Evolutionary conservation across 2,113 vertebrate genomes (phyloP).

Genomic region (Nesospiza acunhae): DNA sequence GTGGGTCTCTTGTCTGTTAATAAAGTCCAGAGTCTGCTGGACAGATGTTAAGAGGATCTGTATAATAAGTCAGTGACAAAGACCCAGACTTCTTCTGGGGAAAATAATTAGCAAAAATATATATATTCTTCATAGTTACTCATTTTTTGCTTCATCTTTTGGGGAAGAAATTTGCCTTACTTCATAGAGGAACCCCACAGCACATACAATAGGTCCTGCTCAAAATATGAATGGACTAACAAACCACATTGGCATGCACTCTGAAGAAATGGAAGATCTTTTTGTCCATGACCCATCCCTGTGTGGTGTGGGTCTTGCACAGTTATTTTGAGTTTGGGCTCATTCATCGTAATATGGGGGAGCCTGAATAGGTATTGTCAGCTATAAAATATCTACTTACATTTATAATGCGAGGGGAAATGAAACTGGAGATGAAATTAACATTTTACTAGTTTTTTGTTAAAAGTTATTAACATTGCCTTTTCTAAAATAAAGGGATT

Average conservation of each 20-base stretch:
- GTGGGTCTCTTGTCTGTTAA: constrained; percentile 74
- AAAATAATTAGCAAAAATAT: constrained; percentile 79
- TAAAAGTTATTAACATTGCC: neutral
- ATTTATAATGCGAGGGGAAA: constrained; percentile 38
- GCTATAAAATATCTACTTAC: constrained; percentile 11
- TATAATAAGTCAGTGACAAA: constrained; percentile 81
- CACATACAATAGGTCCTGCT: neutral
- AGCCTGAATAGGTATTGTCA: constrained; percentile 28
- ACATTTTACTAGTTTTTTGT: neutral
- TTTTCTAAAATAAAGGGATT: neutral
- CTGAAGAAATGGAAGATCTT: constrained; percentile 32
- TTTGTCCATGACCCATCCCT: constrained; percentile 35
- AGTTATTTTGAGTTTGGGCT: constrained; percentile 21
- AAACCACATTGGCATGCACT: neutral
- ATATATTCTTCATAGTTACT: constrained; percentile 75
- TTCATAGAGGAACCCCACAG: neutral
- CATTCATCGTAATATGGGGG: constrained; percentile 9
- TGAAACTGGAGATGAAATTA: constrained; percentile 53
- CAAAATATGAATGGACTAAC: constrained; percentile 35
- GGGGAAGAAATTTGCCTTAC: constrained; percentile 16
- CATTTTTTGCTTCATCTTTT: constrained; percentile 33
- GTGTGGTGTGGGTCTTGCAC: constrained; percentile 22
- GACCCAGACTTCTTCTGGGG: constrained; percentile 80
- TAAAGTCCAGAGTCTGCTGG: constrained; percentile 82
- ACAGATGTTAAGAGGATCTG: constrained; percentile 87